Percentiles rank a stretch among this genome's conserved stretches.
Evolutionary conservation across 2,888 invertebrate genomes (phyloP).

Genomic region (Nymphalis c-album): DNA sequence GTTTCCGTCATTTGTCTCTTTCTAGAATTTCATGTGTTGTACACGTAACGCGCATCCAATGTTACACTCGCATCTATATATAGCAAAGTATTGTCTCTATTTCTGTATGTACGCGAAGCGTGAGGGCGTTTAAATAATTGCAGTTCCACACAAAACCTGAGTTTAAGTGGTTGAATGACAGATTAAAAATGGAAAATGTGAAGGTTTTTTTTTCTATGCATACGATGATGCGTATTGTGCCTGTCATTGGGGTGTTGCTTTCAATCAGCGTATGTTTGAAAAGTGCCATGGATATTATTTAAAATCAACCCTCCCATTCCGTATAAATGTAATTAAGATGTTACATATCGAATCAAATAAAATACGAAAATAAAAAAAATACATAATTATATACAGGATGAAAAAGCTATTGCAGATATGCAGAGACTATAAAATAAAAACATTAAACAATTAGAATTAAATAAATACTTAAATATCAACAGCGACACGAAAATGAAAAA

Average conservation of each 20-base stretch:
- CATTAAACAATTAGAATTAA: too few species aligned
- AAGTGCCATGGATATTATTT: constrained; percentile 2
- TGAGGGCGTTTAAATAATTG: constrained; percentile 55
- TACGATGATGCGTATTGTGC: constrained; percentile 18
- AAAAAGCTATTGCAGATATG: too few species aligned
- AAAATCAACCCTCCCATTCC: too few species aligned
- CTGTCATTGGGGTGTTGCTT: constrained; percentile 20
- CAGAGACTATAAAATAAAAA: too few species aligned
- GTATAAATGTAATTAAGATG: too few species aligned
- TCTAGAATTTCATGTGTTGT: constrained; percentile 9
- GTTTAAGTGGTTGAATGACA: constrained; percentile 63
- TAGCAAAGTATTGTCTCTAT: constrained; percentile 28
- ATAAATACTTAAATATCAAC: too few species aligned
- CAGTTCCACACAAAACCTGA: constrained; percentile 46
- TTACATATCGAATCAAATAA: too few species aligned
- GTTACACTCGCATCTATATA: constrained; percentile 20
- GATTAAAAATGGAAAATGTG: constrained; percentile 51
- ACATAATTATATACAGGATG: too few species aligned
- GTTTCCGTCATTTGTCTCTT: constrained; percentile 9
- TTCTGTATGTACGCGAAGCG: constrained; percentile 26
- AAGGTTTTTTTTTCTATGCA: constrained; percentile 13
- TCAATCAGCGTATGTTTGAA: constrained; percentile 18
- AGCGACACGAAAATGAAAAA: too few species aligned
- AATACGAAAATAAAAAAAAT: too few species aligned
- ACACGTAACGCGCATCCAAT: neutral